Percentiles rank a stretch among this genome's conserved stretches.
phyloP scores from a whole-genome alignment of 2,113 vertebrate species.

The Cephalophus harveyi region DNA sequence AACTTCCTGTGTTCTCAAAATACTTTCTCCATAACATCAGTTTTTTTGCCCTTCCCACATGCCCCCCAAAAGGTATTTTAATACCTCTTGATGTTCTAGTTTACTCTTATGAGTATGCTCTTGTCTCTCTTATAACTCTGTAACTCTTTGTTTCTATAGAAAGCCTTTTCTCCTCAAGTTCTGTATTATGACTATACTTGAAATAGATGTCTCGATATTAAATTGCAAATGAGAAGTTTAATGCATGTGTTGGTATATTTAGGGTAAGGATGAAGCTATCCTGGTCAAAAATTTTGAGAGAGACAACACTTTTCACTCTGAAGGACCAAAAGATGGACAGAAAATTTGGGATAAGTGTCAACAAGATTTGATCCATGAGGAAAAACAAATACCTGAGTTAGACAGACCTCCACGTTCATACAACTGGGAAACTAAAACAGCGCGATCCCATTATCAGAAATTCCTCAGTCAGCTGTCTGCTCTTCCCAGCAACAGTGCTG shows the following conservation, averaged over 20 bases:
- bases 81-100: not conserved
- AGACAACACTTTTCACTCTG: slow-evolving; percentile 45
- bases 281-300: slow-evolving; percentile 43
- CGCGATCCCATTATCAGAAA: slow-evolving; percentile 24
- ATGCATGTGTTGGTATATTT: slow-evolving; percentile 13
- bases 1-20: slow-evolving; percentile 6
- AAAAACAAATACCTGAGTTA: not conserved
- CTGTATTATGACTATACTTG: not conserved
- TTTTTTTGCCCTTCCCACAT: not conserved
- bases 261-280: slow-evolving; percentile 57
- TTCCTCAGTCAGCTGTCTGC: slow-evolving; percentile 53
- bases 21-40: not conserved
- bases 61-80: not conserved
- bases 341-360: slow-evolving; percentile 62
- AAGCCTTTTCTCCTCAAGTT: not conserved
- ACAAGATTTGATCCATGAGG: slow-evolving; percentile 51
- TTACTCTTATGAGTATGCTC: not conserved
- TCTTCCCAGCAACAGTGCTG: slow-evolving; percentile 49
- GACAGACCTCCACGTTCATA: slow-evolving; percentile 36
- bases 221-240: slow-evolving; percentile 1
- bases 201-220: not conserved
- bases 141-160: not conserved
- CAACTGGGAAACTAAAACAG: slow-evolving; percentile 40
- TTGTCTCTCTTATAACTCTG: not conserved
- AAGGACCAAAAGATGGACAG: slow-evolving; percentile 58